Conservation (phyloP, 2,797 vertebrate genomes). For the Picus viridis region DNA sequence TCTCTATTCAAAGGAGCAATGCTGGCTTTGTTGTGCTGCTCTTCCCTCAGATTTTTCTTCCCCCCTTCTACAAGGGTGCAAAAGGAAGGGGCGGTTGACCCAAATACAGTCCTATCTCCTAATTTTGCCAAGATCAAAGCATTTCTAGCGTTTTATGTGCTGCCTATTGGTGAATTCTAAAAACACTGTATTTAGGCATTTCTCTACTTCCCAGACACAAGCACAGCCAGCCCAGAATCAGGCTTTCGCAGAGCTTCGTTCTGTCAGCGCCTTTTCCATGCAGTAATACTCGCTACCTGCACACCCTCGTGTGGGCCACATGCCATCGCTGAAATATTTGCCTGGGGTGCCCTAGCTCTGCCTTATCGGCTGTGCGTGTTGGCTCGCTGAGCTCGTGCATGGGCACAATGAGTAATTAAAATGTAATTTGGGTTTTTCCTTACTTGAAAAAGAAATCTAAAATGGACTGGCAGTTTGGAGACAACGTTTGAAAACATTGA, state of each 20-base stretch:
- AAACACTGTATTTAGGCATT: constrained; percentile 36
- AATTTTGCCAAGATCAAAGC: constrained; percentile 69
- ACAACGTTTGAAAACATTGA: not conserved
- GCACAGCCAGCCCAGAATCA: not conserved
- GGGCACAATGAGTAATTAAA: not conserved
- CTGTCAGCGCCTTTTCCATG: not conserved
- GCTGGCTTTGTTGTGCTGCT: constrained; percentile 64
- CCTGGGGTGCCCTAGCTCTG: not conserved
- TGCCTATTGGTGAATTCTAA: constrained; percentile 54
- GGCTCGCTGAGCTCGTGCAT: not conserved
- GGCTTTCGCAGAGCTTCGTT: not conserved
- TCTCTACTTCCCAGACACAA: constrained; percentile 15
- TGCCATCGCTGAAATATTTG: accelerated
- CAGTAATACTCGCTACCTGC: not conserved
- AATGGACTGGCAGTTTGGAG: not conserved
- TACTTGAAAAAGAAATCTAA: not conserved
- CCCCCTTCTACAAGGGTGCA: constrained; percentile 50
- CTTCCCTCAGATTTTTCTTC: constrained; percentile 45
- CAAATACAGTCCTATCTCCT: constrained; percentile 72
- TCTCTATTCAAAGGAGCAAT: constrained; percentile 72
- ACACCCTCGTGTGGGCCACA: accelerated
- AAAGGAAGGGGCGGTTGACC: constrained; percentile 66
- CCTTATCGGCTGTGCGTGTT: not conserved
- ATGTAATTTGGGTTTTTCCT: not conserved
- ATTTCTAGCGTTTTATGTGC: constrained; percentile 34